Evolutionary conservation across 2,113 vertebrate genomes (phyloP).

Genomic region (Menidia beryllina): DNA sequence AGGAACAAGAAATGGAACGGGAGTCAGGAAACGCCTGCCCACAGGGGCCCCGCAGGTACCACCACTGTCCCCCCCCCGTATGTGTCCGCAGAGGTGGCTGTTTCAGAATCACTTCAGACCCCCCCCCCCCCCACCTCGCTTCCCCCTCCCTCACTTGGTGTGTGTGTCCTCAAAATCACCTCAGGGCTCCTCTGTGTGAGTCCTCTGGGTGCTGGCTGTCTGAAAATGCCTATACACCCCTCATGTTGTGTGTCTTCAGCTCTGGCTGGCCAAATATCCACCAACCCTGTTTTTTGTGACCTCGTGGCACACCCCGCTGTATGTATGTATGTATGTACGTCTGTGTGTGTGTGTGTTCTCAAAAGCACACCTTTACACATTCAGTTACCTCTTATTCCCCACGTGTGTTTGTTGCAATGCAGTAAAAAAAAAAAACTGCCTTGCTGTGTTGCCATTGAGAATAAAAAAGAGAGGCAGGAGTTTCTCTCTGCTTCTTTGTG

Average conservation of each 20-base stretch:
- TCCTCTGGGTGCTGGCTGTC: constrained; percentile 49
- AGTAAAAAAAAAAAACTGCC: constrained; percentile 66
- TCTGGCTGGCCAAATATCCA: constrained; percentile 55
- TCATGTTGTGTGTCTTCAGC: constrained; percentile 53
- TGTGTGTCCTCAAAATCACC: constrained; percentile 53
- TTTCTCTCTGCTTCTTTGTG: constrained; percentile 43
- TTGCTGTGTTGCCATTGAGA: constrained; percentile 57
- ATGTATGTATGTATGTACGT: constrained; percentile 16
- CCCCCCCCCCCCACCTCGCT: background rate
- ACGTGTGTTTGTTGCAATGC: constrained; percentile 70
- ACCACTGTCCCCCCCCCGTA: constrained; percentile 53
- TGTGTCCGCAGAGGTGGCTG: constrained; percentile 61
- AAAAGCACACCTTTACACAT: constrained; percentile 36
- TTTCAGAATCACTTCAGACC: constrained; percentile 42
- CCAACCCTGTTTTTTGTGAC: constrained; percentile 40
- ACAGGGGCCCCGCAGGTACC: constrained; percentile 78
- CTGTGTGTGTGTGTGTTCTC: constrained; percentile 34
- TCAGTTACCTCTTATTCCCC: constrained; percentile 44
- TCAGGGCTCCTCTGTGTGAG: constrained; percentile 48
- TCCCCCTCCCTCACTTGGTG: constrained; percentile 36
- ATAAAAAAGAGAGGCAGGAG: constrained; percentile 39
- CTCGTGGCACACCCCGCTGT: constrained; percentile 43
- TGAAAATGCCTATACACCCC: constrained; percentile 45
- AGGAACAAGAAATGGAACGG: constrained; percentile 78
- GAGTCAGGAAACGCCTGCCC: constrained; percentile 73